Conservation (phyloP, 2,888 invertebrate genomes). For the Xestia xanthographa region DNA sequence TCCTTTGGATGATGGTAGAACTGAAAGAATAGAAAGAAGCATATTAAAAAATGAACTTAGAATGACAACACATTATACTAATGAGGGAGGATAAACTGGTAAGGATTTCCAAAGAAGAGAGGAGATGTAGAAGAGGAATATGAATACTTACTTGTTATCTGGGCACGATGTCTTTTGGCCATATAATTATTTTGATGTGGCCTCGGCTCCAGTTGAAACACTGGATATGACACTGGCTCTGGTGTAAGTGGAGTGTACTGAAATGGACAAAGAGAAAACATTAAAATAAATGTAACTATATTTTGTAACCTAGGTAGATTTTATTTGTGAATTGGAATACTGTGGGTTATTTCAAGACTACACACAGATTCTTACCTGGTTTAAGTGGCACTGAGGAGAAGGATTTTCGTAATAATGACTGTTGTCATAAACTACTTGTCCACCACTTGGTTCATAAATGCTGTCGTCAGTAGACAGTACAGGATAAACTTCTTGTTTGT, state of each 20-base stretch:
- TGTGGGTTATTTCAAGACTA: background rate
- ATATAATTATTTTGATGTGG: constrained; percentile 29
- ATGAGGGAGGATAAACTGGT: background rate
- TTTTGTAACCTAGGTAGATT: background rate
- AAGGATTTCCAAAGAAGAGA: background rate
- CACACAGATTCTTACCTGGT: constrained; percentile 26
- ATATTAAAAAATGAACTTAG: background rate
- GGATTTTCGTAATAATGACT: background rate
- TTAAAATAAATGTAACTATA: background rate
- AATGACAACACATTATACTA: background rate
- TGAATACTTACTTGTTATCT: constrained; percentile 68
- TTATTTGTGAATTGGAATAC: background rate
- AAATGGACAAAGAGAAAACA: constrained; percentile 12
- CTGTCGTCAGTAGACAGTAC: background rate
- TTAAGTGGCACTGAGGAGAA: constrained; percentile 1
- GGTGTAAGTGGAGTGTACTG: constrained; percentile 42
- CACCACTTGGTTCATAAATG: background rate
- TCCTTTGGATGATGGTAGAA: constrained; percentile 61
- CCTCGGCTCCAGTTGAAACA: constrained; percentile 22
- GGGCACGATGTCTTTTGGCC: constrained; percentile 58
- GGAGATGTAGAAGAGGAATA: background rate
- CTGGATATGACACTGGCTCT: constrained; percentile 26
- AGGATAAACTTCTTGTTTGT: background rate
- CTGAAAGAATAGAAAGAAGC: constrained; percentile 48
- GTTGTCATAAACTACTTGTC: background rate